phyloP scores from a whole-genome alignment of 2,113 vertebrate species.

The Rhagologus leucostigma region DNA sequence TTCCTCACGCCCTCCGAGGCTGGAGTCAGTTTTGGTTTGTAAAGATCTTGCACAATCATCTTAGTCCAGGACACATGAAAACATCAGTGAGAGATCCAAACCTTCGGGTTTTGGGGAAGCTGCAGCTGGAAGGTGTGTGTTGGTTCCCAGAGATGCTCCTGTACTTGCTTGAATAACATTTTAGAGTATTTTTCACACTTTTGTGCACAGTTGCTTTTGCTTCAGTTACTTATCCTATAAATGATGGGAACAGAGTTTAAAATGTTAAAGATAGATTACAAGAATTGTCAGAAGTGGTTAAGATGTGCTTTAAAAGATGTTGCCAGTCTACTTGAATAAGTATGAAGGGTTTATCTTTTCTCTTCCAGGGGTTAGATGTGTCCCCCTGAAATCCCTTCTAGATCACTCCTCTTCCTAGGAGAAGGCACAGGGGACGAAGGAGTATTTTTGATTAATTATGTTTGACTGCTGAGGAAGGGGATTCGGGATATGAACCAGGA shows the following conservation, averaged over 20 bases:
- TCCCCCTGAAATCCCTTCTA: background rate
- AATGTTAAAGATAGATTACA: background rate
- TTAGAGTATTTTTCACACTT: background rate
- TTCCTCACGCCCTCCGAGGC: background rate
- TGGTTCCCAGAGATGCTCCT: background rate
- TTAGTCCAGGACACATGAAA: too few relatives aligned
- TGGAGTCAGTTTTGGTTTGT: background rate
- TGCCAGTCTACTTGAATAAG: background rate
- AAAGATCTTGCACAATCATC: background rate
- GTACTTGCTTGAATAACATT: background rate
- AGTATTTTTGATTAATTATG: background rate
- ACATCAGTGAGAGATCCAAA: background rate
- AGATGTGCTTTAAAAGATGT: background rate
- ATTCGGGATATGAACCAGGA: accelerated
- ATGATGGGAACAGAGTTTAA: background rate
- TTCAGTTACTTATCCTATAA: background rate
- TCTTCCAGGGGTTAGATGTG: background rate
- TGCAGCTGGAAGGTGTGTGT: accelerated
- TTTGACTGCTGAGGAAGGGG: background rate
- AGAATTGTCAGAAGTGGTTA: background rate
- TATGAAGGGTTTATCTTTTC: background rate
- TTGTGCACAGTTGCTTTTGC: background rate
- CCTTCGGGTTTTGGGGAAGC: background rate
- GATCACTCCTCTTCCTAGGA: background rate
- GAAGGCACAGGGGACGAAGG: background rate